A percentile compares a stretch with the other conserved stretches of the same genome.
Evolutionary conservation across 1,140 invertebrate species (phyloP).

Genomic region (Zaprionus davidi): DNA sequence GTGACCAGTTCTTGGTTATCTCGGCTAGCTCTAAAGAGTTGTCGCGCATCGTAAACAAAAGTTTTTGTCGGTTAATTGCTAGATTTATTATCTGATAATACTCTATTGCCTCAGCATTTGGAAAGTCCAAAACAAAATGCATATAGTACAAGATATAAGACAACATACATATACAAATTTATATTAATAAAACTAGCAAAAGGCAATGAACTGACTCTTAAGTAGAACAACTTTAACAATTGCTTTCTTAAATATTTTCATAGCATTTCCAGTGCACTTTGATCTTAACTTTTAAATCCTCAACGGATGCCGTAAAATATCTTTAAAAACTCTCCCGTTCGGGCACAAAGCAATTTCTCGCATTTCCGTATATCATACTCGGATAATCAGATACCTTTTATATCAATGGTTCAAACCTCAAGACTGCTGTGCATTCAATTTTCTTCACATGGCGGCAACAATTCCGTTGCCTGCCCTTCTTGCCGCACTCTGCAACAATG

Average conservation of each 20-base stretch:
- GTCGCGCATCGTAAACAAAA: conserved; percentile 20
- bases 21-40: background rate
- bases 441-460: conserved; percentile 34
- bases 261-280: background rate
- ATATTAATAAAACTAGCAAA: background rate
- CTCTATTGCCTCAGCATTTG: background rate
- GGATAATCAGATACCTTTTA: conserved; percentile 33
- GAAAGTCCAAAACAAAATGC: background rate
- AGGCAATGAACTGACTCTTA: too few relatives aligned
- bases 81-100: conserved; percentile 23
- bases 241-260: background rate
- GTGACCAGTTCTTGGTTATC: conserved; percentile 48
- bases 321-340: background rate
- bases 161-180: background rate
- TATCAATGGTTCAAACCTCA: conserved; percentile 31
- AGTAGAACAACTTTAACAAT: background rate
- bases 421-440: conserved; percentile 39
- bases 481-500: conserved; percentile 28
- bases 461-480: background rate
- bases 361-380: conserved; percentile 11
- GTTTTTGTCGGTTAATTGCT: background rate
- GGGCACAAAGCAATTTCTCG: conserved; percentile 10
- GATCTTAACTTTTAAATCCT: background rate
- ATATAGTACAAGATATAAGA: background rate
- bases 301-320: background rate